Base-by-base conservation (phyloP, 2,797 vertebrate species). In the Botia kubotai region DNA sequence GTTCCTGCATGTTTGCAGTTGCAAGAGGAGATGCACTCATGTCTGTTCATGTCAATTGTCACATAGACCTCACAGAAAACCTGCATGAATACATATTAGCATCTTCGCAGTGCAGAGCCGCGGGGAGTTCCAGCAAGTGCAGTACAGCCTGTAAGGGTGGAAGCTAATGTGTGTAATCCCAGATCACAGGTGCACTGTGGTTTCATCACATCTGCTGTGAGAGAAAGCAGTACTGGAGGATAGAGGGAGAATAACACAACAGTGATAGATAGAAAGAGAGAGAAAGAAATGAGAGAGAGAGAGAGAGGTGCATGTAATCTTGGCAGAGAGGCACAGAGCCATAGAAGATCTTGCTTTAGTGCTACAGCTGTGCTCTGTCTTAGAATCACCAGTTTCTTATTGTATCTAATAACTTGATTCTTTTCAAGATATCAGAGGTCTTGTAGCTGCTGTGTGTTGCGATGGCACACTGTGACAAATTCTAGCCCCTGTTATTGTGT, bases 271-370 rank as follows among this genome's bases (percentile, higher is more conserved):
- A 36, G 36, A n/a, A 36, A 71, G 4, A 39, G 7, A 26, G 36
- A 60, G 55, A 29, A 4, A 29, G 4, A 29, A 4, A 29, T 2
- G 4, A 4, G 4, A 4, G 4, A 29, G 4, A 2, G 29, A 29
- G 29, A 29, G 29, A 29, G 29, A 29, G 29, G 78, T 86, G 82
- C 83, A 86, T 84, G 66, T 74, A 71, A 72, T 52, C 74, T 55
- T 58, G 52, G 70, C 70, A 55, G 60, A 77, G 65, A 77, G 19
- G 19, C 3, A 60, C 21, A 60, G 21, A 23, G 57, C 6, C 17
- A 2, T 2, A 6, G 17, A 2, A 4, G 17, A 55, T 8, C 1
- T 21, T 13, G 21, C 21, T 60, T 3, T 60, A 1, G 13, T 12
- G 11, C 13, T 50, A 13, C 48, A 50, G 2, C 46, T 48, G 2